Evolutionary conservation across 2,113 vertebrate species (phyloP).

Genomic region (Sinosuthora webbiana): DNA sequence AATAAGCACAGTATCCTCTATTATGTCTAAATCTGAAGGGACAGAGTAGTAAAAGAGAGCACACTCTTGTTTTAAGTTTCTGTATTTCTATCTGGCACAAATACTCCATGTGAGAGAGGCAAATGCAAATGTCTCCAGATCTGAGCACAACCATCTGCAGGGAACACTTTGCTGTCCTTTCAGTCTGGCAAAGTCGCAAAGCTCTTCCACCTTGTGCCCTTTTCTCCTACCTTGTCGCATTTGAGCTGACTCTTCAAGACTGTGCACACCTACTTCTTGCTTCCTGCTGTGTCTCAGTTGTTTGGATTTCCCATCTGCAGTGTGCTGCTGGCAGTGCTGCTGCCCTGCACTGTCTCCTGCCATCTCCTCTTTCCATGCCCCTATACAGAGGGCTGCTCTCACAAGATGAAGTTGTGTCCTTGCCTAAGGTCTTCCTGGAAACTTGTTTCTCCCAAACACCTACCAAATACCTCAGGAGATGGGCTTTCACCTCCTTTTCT

Average conservation of each 20-base stretch:
- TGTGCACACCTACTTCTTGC: not conserved
- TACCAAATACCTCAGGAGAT: not conserved
- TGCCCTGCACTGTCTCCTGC: not conserved
- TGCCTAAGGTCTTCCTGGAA: not conserved
- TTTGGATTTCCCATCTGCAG: not conserved
- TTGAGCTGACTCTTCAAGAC: not conserved
- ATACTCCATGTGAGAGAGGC: not conserved
- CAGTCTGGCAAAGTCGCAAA: not conserved
- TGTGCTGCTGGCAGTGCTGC: not conserved
- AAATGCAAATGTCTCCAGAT: not conserved
- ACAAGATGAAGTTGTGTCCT: not conserved
- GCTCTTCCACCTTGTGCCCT: not conserved
- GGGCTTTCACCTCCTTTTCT: not conserved
- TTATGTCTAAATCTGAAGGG: not conserved
- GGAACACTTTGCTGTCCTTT: not conserved
- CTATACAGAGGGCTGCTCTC: not conserved
- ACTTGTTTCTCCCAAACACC: not conserved
- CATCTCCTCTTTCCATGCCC: not conserved
- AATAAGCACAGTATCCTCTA: not conserved
- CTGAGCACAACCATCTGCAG: not conserved
- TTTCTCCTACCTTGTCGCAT: accelerated
- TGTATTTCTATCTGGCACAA: not conserved
- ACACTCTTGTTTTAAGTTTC: not conserved
- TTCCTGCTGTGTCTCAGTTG: not conserved
- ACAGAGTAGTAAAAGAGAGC: not conserved